Percentiles rank a stretch among this genome's conserved stretches.
Conservation (phyloP, 2,797 vertebrate species). For the Lemur catta region DNA sequence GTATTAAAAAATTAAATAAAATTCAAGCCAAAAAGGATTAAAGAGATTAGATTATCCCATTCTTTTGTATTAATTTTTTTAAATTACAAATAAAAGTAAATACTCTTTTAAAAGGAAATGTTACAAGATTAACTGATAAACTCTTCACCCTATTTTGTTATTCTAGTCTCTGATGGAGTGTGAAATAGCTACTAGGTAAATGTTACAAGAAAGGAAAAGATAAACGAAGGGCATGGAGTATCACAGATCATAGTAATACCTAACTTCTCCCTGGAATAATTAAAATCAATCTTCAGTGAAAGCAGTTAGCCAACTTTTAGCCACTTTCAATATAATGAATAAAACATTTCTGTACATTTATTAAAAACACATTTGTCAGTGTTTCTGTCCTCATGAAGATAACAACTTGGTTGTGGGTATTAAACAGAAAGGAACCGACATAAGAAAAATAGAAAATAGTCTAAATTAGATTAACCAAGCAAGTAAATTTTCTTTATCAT, state of each 20-base stretch:
- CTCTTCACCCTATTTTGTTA: neutral
- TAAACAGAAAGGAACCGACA: neutral
- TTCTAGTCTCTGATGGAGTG: neutral
- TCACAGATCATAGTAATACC: neutral
- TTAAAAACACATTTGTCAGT: neutral
- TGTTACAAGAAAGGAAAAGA: neutral
- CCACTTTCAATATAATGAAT: neutral
- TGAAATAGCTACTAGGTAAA: neutral
- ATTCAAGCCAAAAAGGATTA: neutral
- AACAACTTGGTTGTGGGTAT: neutral
- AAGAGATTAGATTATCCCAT: neutral
- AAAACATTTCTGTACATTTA: neutral
- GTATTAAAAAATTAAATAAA: constrained; percentile 11
- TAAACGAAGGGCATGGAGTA: neutral
- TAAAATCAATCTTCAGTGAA: neutral
- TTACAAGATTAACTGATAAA: neutral
- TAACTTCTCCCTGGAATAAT: neutral
- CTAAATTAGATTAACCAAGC: neutral
- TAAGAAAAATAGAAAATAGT: neutral
- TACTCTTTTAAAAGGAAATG: neutral
- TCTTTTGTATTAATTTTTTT: neutral
- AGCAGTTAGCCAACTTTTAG: neutral
- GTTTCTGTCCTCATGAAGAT: neutral
- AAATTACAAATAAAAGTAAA: neutral
- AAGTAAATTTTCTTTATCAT: neutral